A percentile compares a stretch with the other conserved stretches of the same genome.
phyloP scores from a whole-genome alignment of 2,888 invertebrate species.

The Crepidodera aurea region DNA sequence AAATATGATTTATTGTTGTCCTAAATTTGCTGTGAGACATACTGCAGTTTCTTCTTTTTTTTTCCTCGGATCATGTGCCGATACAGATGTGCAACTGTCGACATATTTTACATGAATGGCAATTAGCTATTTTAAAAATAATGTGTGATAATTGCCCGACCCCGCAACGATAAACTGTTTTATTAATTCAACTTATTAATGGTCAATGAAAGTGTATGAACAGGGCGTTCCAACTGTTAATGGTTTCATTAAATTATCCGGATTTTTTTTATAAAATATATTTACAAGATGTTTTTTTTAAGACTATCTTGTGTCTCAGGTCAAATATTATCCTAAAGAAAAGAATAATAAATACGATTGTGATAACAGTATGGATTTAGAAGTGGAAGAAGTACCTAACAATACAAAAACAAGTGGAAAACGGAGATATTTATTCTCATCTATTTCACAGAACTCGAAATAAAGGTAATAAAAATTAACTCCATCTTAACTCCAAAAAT shows the following conservation, averaged over 20 bases:
- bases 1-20: background rate
- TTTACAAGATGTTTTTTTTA: too few species aligned
- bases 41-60: background rate
- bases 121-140: constrained; percentile 4
- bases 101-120: background rate
- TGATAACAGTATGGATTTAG: too few species aligned
- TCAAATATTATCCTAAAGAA: too few species aligned
- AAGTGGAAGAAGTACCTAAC: too few species aligned
- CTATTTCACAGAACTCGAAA: too few species aligned
- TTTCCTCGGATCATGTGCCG: background rate
- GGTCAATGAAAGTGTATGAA: background rate
- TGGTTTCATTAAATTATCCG: background rate
- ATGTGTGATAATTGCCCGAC: constrained; percentile 10
- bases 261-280: background rate
- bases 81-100: constrained; percentile 4
- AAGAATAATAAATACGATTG: too few species aligned
- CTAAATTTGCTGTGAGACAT: background rate
- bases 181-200: constrained; percentile 6
- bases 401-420: too few species aligned
- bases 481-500: too few species aligned
- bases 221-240: background rate
- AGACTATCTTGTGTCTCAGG: too few species aligned
- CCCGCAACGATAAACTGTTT: constrained; percentile 1
- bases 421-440: too few species aligned
- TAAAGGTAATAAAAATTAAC: too few species aligned